phyloP scores from a whole-genome alignment of 2,888 invertebrate species.

The Flexamia atlantica region DNA sequence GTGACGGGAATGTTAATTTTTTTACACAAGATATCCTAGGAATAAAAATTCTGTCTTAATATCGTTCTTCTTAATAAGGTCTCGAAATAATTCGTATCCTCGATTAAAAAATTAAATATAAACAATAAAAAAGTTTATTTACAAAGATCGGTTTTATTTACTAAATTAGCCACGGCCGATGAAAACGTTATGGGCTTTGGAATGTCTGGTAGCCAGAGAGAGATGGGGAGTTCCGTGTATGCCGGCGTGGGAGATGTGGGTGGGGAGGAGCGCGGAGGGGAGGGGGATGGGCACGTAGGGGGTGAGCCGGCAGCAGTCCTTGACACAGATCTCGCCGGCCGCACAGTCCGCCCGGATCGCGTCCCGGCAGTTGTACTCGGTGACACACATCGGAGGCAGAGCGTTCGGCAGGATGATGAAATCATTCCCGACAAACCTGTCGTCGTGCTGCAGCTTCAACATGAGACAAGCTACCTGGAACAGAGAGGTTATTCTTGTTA shows the following conservation, averaged over 20 bases:
- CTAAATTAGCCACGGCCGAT: not conserved
- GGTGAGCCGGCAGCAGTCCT: conserved; percentile 16
- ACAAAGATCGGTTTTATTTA: not conserved
- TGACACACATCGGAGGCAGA: conserved; percentile 7
- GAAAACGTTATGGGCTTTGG: not conserved
- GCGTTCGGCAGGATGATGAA: conserved; percentile 24
- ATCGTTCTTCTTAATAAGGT: too few species aligned
- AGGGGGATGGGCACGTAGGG: not conserved
- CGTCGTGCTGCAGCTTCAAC: not conserved
- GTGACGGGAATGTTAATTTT: too few species aligned
- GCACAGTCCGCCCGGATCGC: not conserved
- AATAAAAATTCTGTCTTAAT: too few species aligned
- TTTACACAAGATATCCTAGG: too few species aligned
- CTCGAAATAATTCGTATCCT: too few species aligned
- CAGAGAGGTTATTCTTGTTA: not conserved
- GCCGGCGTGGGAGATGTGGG: not conserved
- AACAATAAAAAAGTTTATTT: not conserved
- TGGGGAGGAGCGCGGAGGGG: not conserved
- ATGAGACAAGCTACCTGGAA: not conserved
- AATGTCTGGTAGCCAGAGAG: not conserved
- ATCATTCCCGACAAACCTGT: conserved; percentile 16
- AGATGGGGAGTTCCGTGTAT: not conserved
- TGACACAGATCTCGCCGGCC: conserved; percentile 12
- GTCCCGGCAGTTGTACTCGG: conserved; percentile 28
- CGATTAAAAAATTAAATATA: not conserved